Evolutionary conservation across 2,797 vertebrate species (phyloP), one percentile per base, ranked within the genome.

Genomic region (Pyrocephalus nanus): DNA sequence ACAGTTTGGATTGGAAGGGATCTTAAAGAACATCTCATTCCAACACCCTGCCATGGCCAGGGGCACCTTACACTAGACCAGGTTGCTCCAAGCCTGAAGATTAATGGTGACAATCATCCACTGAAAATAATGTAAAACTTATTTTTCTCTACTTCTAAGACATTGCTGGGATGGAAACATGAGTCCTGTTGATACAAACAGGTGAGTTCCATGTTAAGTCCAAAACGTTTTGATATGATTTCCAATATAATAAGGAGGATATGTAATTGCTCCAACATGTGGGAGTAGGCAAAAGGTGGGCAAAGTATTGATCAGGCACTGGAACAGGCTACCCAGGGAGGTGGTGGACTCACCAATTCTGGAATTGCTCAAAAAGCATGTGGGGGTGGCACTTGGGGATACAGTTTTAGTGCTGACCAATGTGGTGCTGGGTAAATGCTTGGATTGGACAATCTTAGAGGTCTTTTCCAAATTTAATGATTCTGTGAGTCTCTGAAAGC

Each of bases 301-400:
- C 22, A 72, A 53, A 86, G 14, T 11, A 20, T 29, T 30, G n/a
- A 6, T 34, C 51, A 76, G 72, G 38, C 20, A 9, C 3, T 77
- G 58, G n/a, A 58, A 19, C 6, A 51, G 50, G 11, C 19, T 64
- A 27, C 27, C 50, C 71, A 51, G 57, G 64, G 36, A 25, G n/a
- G 36, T 19, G 50, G 4, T 64, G 79, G 72, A 45, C 15, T 40
- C 57, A 29, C 50, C 26, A 32, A 4, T 12, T 57, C 51, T 43
- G 20, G 7, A 19, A 9, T 5, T 30, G 20, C 38, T 34, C 57
- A 11, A 45, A 45, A 58, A 25, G 6, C 1, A 0, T 4, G 14
- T 51, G 65, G 25, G 8, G 17, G 27, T 25, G 64, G 22, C 32
- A 38, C 57, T 12, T 45, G n/a, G 40, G 32, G 55, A 21, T 4